Evolutionary conservation across 2,888 invertebrate species (phyloP).

Genomic region (Caenorhabditis auriculariae): DNA sequence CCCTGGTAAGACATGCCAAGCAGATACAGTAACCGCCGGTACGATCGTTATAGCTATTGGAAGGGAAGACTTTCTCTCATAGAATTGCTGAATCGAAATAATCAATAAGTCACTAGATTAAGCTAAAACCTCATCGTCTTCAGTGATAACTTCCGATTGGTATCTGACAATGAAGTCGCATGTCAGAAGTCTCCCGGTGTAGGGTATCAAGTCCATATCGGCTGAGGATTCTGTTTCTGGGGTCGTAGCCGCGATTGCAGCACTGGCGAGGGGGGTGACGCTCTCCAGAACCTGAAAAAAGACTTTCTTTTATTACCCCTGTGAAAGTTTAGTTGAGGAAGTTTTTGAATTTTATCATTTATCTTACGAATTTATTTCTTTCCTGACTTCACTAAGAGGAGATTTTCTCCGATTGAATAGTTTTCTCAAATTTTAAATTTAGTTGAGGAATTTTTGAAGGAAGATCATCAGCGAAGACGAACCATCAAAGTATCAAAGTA

Average conservation of each 20-base stretch:
- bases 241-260: constrained; percentile 18
- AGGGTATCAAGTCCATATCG: constrained; percentile 59
- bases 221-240: constrained; percentile 17
- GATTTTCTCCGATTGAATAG: too few relatives aligned
- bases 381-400: too few relatives aligned
- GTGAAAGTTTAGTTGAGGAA: too few relatives aligned
- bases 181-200: constrained; percentile 56
- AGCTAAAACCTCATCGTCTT: constrained; percentile 29
- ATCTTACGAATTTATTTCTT: too few relatives aligned
- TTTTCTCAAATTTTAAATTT: too few relatives aligned
- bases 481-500: too few relatives aligned
- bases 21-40: constrained; percentile 60
- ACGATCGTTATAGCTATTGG: constrained; percentile 58
- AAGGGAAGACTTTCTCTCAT: constrained; percentile 45
- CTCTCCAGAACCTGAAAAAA: constrained; percentile 24
- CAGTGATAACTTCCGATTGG: constrained; percentile 49
- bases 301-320: too few relatives aligned
- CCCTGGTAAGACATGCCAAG: constrained; percentile 60
- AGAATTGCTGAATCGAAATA: background rate
- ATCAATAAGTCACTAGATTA: background rate
- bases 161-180: constrained; percentile 55
- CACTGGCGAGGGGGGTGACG: constrained; percentile 31
- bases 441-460: too few relatives aligned
- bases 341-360: too few relatives aligned
- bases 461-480: too few relatives aligned